Evolutionary conservation across 2,113 vertebrate species (phyloP), one percentile per base, ranked within the genome.

Genomic region (Pampusana beccarii): DNA sequence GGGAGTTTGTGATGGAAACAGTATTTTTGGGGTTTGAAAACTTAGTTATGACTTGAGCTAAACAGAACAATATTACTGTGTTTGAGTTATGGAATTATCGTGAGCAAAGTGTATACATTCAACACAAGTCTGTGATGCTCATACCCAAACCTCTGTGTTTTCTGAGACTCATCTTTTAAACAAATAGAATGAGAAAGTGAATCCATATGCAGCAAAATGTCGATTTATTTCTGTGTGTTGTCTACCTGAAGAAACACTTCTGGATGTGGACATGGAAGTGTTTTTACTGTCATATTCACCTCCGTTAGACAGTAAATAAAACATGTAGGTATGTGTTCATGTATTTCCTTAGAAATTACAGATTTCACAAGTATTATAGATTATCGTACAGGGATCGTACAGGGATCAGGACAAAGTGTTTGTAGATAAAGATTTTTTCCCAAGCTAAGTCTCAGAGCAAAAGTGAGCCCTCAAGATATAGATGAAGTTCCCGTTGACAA

Each of bases 281-380:
- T 25, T 92, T 94, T 90, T 86, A 80, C 26, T 57, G 60, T 60
- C 11, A 25, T 62, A 34, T 60, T 70, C 33, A 84, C 13, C 51
- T 69, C 60, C 13, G 1, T 64, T 56, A 74, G 46, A 58, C 54
- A 10, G 1, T 19, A 82, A 86, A 71, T 42, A 80, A 90, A 77
- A 31, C 1, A 0, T n/a, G 17, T 20, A 15, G 4, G 6, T 13
- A 14, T 24, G 15, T 44, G 19, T 46, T 79, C 28, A 66, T 65
- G 14, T 54, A 8, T 48, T 65, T 80, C 29, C 31, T n/a, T 25
- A 54, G 58, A 70, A 74, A 89, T 70, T 11, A 62, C 5, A 65
- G 79, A 75, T n/a, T 26, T 10, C 54, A 19, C 25, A 50, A 42
- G 2, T 89, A 48, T 61, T 80, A 51, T 8, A 61, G 46, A 56